Evolutionary conservation across 2,113 vertebrate genomes (phyloP).

Genomic region (Nettapus auritus): DNA sequence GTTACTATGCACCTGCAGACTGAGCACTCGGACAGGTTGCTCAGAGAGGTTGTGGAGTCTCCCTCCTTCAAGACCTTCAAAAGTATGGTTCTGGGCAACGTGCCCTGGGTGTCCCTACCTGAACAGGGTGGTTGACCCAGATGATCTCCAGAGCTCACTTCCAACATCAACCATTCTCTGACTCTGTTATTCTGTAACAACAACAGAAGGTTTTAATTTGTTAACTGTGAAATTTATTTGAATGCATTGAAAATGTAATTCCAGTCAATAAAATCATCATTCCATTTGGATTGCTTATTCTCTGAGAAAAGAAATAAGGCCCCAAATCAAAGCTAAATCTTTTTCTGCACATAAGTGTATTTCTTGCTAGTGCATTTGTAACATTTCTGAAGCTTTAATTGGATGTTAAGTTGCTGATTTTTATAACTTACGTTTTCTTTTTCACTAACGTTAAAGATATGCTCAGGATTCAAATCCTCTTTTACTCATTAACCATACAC

Average conservation of each 20-base stretch:
- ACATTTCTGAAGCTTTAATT: not conserved
- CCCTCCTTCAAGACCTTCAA: too few species aligned
- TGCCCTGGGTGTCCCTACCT: too few species aligned
- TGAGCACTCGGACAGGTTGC: too few species aligned
- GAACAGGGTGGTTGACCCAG: too few species aligned
- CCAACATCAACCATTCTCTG: too few species aligned
- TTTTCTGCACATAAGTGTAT: not conserved
- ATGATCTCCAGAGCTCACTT: too few species aligned
- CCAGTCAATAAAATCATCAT: not conserved
- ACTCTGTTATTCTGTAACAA: too few species aligned
- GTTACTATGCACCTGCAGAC: too few species aligned
- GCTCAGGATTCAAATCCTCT: not conserved
- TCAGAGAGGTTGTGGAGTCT: too few species aligned
- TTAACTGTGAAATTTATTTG: not conserved
- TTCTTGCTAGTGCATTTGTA: not conserved
- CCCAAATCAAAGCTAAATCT: rapidly evolving
- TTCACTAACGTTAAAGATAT: rapidly evolving
- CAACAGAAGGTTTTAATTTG: not conserved
- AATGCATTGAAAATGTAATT: not conserved
- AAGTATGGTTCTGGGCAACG: too few species aligned
- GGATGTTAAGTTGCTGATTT: not conserved
- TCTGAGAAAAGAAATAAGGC: not conserved
- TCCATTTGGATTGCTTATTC: not conserved
- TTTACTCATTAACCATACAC: not conserved
- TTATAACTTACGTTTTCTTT: not conserved